Conservation (phyloP, 2,797 vertebrate genomes). For the Labroides dimidiatus region DNA sequence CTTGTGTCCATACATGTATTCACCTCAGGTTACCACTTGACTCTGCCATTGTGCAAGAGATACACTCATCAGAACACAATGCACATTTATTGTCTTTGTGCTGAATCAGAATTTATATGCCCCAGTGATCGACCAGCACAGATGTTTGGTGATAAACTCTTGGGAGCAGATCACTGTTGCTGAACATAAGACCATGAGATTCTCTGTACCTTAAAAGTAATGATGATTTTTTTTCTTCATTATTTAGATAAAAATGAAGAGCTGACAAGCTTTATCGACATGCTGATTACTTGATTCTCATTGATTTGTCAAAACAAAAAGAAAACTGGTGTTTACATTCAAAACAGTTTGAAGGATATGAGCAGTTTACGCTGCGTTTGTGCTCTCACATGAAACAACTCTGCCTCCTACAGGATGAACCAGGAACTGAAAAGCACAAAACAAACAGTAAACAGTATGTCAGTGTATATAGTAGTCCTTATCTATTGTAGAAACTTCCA, state of each 20-base stretch:
- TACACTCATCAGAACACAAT: too few species aligned
- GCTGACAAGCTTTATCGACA: too few species aligned
- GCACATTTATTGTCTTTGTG: too few species aligned
- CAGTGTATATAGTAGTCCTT: background rate
- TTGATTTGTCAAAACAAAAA: background rate
- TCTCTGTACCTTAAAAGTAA: background rate
- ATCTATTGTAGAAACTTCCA: background rate
- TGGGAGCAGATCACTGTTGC: too few species aligned
- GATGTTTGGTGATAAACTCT: too few species aligned
- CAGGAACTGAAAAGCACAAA: constrained; percentile 6
- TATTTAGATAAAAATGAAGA: background rate
- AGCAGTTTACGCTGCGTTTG: constrained; percentile 13
- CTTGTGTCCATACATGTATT: too few species aligned
- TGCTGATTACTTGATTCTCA: background rate
- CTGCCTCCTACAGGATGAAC: constrained; percentile 69
- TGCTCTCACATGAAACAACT: constrained; percentile 26
- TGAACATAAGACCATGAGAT: too few species aligned
- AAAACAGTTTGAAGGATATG: background rate
- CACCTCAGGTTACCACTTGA: too few species aligned
- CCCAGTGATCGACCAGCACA: too few species aligned
- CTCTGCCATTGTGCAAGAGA: too few species aligned
- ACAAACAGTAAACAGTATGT: too few species aligned
- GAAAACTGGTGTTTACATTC: background rate
- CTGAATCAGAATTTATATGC: too few species aligned
- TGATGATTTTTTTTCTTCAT: background rate